Base-by-base conservation (phyloP, 23 tunicate genomes). In the Ciona savignyi region DNA sequence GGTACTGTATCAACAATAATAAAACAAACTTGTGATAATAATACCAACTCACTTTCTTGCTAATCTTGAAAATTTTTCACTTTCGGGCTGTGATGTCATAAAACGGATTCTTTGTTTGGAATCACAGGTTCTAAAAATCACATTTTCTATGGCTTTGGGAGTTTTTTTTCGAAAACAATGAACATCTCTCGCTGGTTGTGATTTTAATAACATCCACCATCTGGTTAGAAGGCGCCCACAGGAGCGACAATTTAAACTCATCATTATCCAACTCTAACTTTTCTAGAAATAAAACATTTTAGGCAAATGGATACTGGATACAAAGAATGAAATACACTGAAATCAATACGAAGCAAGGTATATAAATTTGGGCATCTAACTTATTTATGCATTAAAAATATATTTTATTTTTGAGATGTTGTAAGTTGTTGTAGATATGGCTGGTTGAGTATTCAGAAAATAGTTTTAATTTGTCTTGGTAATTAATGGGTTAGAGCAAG, bases 61-160 rank as follows among this genome's bases (percentile, higher is more conserved):
- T 32, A 80, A 63, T n/a, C 34, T 71, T 4, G 84, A 80, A 71
- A 80, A 80, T 27, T 71, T 80, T 60, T 60, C 76, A 1, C 62
- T 34, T 33, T 80, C 84, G 24, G 81, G 34, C 1, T 51, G 33
- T 2, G 73, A 69, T 2, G 73, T 30, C 25, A 42, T 42, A 42
- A 42, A 42, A 15, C 56, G 56, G 15, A 42, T 42, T 42, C 11
- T 42, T 42, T 9, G 15, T 42, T 15, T 42, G 9, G 56, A 42
- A 42, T 6, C 56, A 42, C 15, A 15, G 56, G 11, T 9, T 6
- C 15, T 42, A 42, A 6, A 42, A 42, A 6, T 42, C 15, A 9
- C 56, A 42, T 15, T 6, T 6, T 6, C 9, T 42, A 42, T 6
- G 15, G 9, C 15, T 42, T 15, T 42, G 9, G 56, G 9, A 42